Percentiles rank a stretch among this genome's conserved stretches.
phyloP scores from a whole-genome alignment of 2,888 invertebrate species.

The Drosophila anomelani region DNA sequence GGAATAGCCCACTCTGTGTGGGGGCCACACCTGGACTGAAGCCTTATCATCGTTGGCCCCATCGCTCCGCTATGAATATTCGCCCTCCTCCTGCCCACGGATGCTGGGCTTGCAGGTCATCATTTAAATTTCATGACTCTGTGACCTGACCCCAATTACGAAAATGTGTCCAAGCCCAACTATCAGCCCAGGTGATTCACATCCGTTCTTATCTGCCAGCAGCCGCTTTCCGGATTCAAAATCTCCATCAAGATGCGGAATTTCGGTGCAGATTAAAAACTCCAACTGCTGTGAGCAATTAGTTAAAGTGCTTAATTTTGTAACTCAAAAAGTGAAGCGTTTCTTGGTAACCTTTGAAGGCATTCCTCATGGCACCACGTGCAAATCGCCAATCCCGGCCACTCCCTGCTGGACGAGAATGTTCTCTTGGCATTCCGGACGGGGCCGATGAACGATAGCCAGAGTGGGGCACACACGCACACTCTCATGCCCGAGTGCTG shows the following conservation, averaged over 20 bases:
- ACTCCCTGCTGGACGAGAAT: conserved; percentile 17
- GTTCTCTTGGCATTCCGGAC: conserved; percentile 3
- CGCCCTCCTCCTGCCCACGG: no score
- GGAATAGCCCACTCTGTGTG: not conserved
- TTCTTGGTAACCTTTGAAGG: not conserved
- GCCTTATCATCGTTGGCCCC: conserved; percentile 23
- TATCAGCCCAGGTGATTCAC: conserved; percentile 6
- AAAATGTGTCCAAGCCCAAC: not conserved
- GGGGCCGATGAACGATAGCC: conserved; percentile 23
- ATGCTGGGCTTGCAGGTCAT: conserved; percentile 6
- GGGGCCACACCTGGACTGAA: not conserved
- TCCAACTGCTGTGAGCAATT: conserved; percentile 37
- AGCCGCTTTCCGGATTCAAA: conserved; percentile 9
- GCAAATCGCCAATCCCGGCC: not conserved
- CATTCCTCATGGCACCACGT: not conserved
- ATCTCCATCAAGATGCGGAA: not conserved
- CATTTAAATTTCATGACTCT: conserved; percentile 51
- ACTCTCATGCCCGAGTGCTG: conserved; percentile 15
- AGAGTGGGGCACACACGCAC: not conserved
- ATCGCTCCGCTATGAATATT: not conserved
- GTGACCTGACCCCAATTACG: conserved; percentile 58
- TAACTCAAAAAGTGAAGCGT: not conserved
- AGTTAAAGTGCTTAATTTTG: conserved; percentile 54
- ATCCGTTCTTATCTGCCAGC: conserved; percentile 8
- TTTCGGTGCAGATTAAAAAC: not conserved